Conservation (phyloP, 2,888 invertebrate species). For the Dolichomitus sp. region DNA sequence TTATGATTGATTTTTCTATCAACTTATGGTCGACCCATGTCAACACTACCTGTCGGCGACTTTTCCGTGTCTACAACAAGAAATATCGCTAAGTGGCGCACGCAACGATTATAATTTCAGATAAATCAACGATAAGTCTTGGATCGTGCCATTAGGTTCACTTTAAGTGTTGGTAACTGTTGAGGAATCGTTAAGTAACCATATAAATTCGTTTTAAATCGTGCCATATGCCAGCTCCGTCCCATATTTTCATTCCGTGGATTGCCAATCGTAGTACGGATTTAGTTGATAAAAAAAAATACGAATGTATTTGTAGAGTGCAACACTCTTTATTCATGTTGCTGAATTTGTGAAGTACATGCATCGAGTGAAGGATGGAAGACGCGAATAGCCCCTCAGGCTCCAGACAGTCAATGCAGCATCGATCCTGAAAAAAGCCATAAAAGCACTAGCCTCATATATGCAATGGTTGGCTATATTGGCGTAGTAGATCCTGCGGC, state of each 20-base stretch:
- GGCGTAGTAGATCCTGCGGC: not conserved
- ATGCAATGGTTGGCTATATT: slow-evolving; percentile 9
- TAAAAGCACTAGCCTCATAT: slow-evolving; percentile 7
- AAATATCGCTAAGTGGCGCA: no score
- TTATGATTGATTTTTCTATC: no score
- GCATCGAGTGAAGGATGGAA: not conserved
- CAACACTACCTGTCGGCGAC: no score
- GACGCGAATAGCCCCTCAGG: slow-evolving; percentile 10
- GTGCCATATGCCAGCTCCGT: not conserved
- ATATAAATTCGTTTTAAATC: no score
- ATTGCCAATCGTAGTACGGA: not conserved
- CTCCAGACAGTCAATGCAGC: slow-evolving; percentile 34
- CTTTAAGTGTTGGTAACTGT: no score
- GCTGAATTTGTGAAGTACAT: not conserved
- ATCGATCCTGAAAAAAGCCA: slow-evolving; percentile 21
- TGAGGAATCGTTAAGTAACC: no score
- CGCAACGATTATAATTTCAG: no score
- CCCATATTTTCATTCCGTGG: not conserved
- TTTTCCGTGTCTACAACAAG: no score
- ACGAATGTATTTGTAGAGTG: not conserved
- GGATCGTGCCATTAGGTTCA: no score
- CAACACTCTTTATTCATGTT: not conserved
- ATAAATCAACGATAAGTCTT: no score
- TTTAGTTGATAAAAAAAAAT: not conserved
- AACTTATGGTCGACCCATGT: no score